phyloP scores from a whole-genome alignment of 2,113 vertebrate species.

The Sander lucioperca region DNA sequence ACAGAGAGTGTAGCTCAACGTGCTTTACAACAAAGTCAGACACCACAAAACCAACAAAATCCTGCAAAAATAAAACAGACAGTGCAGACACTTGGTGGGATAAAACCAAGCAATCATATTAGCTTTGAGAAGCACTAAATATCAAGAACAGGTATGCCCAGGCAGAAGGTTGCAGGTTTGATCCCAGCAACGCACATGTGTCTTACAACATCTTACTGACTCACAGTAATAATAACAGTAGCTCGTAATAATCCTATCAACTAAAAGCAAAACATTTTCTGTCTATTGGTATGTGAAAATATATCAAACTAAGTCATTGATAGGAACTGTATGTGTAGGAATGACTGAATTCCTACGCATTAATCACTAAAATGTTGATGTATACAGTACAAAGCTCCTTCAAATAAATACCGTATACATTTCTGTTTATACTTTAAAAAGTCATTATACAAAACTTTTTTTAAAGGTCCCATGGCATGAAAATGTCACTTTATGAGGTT shows the following conservation, averaged over 20 bases:
- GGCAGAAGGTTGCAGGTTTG: background rate
- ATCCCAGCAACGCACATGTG: background rate
- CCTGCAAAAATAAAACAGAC: too few species aligned
- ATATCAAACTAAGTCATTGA: background rate
- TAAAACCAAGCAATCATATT: too few species aligned
- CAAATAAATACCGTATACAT: background rate
- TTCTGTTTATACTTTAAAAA: background rate
- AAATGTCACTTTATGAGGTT: too few species aligned
- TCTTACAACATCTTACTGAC: background rate
- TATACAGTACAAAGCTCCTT: background rate
- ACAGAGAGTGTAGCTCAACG: too few species aligned
- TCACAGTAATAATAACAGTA: background rate
- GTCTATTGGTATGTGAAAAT: background rate
- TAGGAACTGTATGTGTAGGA: background rate
- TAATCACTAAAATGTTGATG: background rate
- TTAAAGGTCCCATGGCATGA: too few species aligned
- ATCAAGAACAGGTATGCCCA: too few species aligned
- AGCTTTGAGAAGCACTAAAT: too few species aligned
- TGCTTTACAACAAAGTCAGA: too few species aligned
- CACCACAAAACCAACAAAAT: too few species aligned
- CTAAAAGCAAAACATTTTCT: background rate
- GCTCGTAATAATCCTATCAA: background rate
- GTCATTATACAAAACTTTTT: too few species aligned
- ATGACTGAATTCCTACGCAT: background rate
- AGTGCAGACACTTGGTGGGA: too few species aligned